Base-by-base conservation (phyloP, 23 tunicate genomes). In the Botrylloides violaceus region DNA sequence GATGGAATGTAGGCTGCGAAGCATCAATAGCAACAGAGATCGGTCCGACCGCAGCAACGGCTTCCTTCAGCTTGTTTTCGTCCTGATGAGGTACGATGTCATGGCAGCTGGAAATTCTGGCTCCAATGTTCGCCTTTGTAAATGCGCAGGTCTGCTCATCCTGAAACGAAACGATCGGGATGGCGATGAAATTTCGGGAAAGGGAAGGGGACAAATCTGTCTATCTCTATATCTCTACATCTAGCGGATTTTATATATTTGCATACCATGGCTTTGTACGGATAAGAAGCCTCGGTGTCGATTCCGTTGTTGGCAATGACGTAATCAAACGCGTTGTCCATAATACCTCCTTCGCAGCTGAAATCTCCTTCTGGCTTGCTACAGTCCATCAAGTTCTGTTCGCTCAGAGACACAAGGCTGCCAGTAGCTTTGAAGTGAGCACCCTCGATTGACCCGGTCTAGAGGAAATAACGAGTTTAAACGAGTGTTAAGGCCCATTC, bases 21-120 rank as follows among this genome's bases (percentile, higher is more conserved):
- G 99, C 99, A 59, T 95, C 99, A 49, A 95, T 95, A 21, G 96
- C 96, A 29, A 87, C 96, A 47, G 99, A 87, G 50, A 95, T 82
- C 25, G 99, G 99, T 24, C 99, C 99, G 20, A 71, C 36, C n/a
- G 83, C 85, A 1, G 83, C 80, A 49, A 66, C 86, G 19, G 98
- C 98, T 61, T 86, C 77, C 36, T 81, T 73, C 71, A 93, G 57
- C 7, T 80, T 83, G 3, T 77, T 65, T 49, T 93, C 98, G 50
- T 85, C 88, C 2, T 89, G 94, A n/a, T 33, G 19, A 3, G 70
- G 70, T 36, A 77, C 56, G 57, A 93, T 73, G 58, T 86, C 97
- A 20, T 56, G 61, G 78, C 83, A 83, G 12, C 84, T 80, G 2
- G 31, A 37, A 30, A 79, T 77, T 5, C 61, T 73, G 23, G 90